These are phyloP conservation scores for Margarornis squamiger DNA, from an alignment of 2,797 vertebrate genomes.

Conservation along the genomic window DNA sequence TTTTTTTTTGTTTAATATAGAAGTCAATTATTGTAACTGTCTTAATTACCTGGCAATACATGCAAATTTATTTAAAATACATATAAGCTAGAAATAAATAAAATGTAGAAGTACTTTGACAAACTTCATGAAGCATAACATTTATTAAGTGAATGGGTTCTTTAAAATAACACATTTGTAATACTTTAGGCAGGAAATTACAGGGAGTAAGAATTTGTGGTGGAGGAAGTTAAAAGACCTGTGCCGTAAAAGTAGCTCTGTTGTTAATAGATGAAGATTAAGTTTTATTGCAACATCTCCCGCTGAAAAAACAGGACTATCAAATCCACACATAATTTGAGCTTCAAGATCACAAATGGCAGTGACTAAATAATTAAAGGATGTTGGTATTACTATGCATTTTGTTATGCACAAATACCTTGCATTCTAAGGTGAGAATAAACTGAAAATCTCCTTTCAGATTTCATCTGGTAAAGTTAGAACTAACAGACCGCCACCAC, in stretches of 20 bases:
- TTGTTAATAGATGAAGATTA: not conserved
- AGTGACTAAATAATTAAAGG: not conserved
- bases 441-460: not conserved
- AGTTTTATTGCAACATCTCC: not conserved
- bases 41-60: not conserved
- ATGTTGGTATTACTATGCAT: not conserved
- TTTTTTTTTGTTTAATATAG: not conserved
- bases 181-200: not conserved
- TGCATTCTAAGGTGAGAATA: not conserved
- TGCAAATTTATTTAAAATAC: not conserved
- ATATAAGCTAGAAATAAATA: not conserved
- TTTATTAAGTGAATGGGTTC: not conserved
- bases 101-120: not conserved
- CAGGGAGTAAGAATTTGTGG: not conserved
- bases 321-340: not conserved
- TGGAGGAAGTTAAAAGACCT: not conserved
- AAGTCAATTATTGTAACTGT: not conserved
- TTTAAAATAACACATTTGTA: not conserved
- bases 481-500: not conserved
- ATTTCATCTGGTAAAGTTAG: not conserved
- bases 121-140: not conserved
- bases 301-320: not conserved
- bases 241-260: not conserved
- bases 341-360: not conserved
- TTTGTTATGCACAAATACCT: not conserved